Evolutionary conservation across 2,888 invertebrate genomes (phyloP).

Genomic region (Teinopalpus imperialis): DNA sequence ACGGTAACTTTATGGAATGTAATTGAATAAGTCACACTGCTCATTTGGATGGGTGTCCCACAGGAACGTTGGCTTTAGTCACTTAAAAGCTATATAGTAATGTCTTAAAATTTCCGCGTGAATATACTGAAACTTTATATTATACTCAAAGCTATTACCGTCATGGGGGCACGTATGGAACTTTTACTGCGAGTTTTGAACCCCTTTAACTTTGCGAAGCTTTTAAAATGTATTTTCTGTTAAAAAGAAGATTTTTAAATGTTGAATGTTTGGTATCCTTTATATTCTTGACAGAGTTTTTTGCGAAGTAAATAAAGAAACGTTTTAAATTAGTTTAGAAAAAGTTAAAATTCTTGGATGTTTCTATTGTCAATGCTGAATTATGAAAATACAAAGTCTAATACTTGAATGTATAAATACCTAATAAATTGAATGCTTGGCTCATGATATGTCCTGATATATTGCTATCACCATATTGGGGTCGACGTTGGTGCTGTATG

Average conservation of each 20-base stretch:
- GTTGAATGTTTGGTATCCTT: not conserved
- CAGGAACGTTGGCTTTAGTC: conserved; percentile 1
- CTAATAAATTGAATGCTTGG: too few relatives aligned
- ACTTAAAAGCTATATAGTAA: not conserved
- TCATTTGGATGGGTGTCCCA: too few relatives aligned
- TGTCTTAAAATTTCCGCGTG: not conserved
- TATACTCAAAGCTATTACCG: not conserved
- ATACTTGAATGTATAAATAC: too few relatives aligned
- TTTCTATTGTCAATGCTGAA: not conserved
- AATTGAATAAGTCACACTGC: too few relatives aligned
- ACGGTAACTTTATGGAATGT: too few relatives aligned
- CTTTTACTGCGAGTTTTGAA: not conserved
- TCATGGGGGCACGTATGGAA: conserved; percentile 1
- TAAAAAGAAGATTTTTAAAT: not conserved
- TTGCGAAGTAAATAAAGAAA: conserved; percentile 2
- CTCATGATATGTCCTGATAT: too few relatives aligned
- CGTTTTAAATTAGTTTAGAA: not conserved
- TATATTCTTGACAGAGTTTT: conserved; percentile 3
- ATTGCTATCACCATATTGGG: too few relatives aligned
- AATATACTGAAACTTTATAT: conserved; percentile 1
- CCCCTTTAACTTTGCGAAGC: conserved; percentile 1
- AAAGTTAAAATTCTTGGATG: not conserved
- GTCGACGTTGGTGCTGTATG: too few relatives aligned
- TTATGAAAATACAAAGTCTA: too few relatives aligned
- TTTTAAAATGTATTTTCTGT: not conserved